Evolutionary conservation across 2,113 vertebrate genomes (phyloP), one percentile per base, ranked within the genome.

Genomic region (Varanus salvator): DNA sequence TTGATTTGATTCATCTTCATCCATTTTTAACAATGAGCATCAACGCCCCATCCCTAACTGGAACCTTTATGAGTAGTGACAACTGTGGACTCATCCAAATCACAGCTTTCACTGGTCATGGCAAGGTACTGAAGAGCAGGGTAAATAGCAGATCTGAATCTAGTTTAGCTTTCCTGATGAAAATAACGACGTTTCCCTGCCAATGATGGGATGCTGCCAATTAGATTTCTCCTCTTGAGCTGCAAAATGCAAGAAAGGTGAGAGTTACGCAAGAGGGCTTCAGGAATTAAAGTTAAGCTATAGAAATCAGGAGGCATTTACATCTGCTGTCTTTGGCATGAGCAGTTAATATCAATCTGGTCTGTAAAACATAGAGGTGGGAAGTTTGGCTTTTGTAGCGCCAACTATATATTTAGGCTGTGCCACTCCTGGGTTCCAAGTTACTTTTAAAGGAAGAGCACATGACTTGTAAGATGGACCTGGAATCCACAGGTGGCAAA

Each of bases 1-100:
- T 77, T 85, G 84, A 25, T 87, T 71, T 87, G 69, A 44, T 83
- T 87, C 68, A 89, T 83, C 68, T 85, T 80, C 64, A 92, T 52
- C 84, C 81, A 57, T 69, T 93, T 91, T 85, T 90, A 88, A 9
- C 77, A 86, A 5, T 57, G 38, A 80, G 6, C 11, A 60, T 69
- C 25, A 80, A 74, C 54, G 57, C 0, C 50, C 87, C 78, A 69
- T 3, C 66, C 66, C 78, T 68, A 9, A 50, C 52, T 2, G 0
- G 17, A 68, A 72, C 64, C 86, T 52, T 23, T 48, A 12, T 14
- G 3, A 52, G 19, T 52, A 21, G 12, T 72, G 48, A 38, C 72
- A 38, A 81, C 9, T 88, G 23, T 38, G 72, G 27, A 25, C 15
- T 88, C 34, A 71, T 57, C 29, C 19, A 66, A 54, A 27, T 11